Evolutionary conservation across 1,140 invertebrate genomes (phyloP).

Genomic region (Dendrolimus kikuchii): DNA sequence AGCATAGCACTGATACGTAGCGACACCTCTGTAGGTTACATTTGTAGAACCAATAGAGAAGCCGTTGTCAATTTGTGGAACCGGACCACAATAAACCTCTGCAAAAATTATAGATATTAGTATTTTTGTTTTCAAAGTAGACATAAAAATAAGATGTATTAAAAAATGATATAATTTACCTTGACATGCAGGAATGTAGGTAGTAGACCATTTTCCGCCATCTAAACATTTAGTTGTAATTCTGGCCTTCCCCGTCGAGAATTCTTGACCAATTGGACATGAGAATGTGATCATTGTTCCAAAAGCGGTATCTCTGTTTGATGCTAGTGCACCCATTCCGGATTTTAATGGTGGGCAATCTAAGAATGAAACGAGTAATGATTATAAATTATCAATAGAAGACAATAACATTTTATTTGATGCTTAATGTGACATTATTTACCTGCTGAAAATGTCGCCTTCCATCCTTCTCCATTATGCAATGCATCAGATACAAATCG

Average conservation of each 20-base stretch:
- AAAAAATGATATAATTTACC: slow-evolving; percentile 65
- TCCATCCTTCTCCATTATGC: slow-evolving; percentile 87
- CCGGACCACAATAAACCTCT: slow-evolving; percentile 97
- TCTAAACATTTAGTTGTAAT: slow-evolving; percentile 89
- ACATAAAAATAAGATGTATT: no score
- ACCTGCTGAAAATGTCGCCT: slow-evolving; percentile 94
- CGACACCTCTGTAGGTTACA: slow-evolving; percentile 93
- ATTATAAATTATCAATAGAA: not conserved
- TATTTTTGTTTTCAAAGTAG: not conserved
- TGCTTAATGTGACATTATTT: slow-evolving; percentile 7
- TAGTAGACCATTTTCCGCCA: slow-evolving; percentile 94
- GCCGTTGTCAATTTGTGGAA: slow-evolving; percentile 97
- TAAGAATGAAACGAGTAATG: slow-evolving; percentile 54
- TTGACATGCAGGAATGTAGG: slow-evolving; percentile 95
- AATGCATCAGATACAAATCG: slow-evolving; percentile 92
- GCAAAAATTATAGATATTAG: slow-evolving; percentile 28
- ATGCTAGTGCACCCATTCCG: slow-evolving; percentile 89
- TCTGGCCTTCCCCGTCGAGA: slow-evolving; percentile 89
- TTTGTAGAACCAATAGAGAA: slow-evolving; percentile 96
- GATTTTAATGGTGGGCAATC: slow-evolving; percentile 91
- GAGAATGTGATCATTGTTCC: slow-evolving; percentile 92
- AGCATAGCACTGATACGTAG: slow-evolving; percentile 97
- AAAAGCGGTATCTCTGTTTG: slow-evolving; percentile 93
- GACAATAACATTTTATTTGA: no score
- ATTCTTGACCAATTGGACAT: slow-evolving; percentile 95